These are phyloP conservation scores for Philhelius pedissequus DNA, from an alignment of 2,888 invertebrate genomes.

Conservation along the genomic window DNA sequence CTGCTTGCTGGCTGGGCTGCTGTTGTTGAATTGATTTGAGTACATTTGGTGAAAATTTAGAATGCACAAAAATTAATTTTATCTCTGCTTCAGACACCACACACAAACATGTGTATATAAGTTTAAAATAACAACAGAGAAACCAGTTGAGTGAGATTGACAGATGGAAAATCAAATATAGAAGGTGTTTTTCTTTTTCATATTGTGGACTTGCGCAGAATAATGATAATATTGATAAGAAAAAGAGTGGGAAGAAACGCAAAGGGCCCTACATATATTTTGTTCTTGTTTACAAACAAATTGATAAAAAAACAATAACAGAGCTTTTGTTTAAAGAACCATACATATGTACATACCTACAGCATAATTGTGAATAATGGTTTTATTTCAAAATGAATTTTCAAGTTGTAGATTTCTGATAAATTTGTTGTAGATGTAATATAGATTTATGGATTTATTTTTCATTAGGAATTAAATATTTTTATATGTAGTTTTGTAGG, in stretches of 20 bases:
- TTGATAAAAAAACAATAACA: background rate
- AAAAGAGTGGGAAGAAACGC: background rate
- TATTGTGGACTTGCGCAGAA: background rate
- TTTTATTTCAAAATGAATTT: no score
- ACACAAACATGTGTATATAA: background rate
- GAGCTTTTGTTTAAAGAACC: background rate
- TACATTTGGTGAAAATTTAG: background rate
- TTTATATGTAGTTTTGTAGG: background rate
- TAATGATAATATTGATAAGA: background rate
- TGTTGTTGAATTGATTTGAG: conserved; percentile 4
- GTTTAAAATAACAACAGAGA: conserved; percentile 30
- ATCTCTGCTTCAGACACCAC: background rate
- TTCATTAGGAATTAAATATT: no score
- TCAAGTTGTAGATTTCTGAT: no score
- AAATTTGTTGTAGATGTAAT: no score
- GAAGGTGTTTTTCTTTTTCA: conserved; percentile 15
- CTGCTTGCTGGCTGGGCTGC: background rate
- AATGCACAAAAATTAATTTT: background rate
- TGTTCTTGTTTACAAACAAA: conserved; percentile 15
- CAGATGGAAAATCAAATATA: conserved; percentile 59
- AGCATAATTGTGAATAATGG: no score
- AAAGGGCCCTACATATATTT: background rate
- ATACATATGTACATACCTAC: no score
- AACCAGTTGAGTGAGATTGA: conserved; percentile 62
- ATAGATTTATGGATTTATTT: no score